Evolutionary conservation across 2,113 vertebrate species (phyloP).

Genomic region (Actenoides lindsayi): DNA sequence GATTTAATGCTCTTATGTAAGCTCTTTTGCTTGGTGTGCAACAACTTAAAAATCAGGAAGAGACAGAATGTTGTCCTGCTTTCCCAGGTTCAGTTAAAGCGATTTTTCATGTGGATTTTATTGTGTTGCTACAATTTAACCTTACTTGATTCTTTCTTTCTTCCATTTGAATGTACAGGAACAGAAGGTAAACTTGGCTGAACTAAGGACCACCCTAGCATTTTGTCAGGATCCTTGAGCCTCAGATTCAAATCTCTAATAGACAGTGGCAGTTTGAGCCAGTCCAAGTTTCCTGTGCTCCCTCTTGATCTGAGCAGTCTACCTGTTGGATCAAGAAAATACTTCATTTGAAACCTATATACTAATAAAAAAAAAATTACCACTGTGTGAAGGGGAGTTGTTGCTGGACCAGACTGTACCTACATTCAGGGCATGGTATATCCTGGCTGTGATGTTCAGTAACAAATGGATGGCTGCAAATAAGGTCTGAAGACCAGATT

Average conservation of each 20-base stretch:
- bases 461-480: background rate
- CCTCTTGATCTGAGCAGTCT: background rate
- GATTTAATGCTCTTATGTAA: conserved; percentile 23
- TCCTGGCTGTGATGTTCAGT: background rate
- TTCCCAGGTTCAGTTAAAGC: background rate
- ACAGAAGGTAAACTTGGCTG: background rate
- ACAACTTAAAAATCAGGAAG: background rate
- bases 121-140: background rate
- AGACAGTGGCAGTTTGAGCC: background rate
- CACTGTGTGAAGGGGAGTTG: background rate
- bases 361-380: background rate
- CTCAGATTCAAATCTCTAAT: background rate
- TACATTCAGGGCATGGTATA: background rate
- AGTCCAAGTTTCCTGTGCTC: background rate
- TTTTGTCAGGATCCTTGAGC: background rate
- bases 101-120: background rate
- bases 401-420: background rate
- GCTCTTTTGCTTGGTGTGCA: background rate
- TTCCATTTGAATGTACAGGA: background rate
- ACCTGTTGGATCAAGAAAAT: background rate
- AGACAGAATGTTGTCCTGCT: background rate
- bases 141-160: background rate
- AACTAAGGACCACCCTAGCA: background rate
- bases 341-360: background rate
- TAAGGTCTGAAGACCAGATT: background rate